phyloP scores from a whole-genome alignment of 2,888 invertebrate species.

The Lamproptera curius region DNA sequence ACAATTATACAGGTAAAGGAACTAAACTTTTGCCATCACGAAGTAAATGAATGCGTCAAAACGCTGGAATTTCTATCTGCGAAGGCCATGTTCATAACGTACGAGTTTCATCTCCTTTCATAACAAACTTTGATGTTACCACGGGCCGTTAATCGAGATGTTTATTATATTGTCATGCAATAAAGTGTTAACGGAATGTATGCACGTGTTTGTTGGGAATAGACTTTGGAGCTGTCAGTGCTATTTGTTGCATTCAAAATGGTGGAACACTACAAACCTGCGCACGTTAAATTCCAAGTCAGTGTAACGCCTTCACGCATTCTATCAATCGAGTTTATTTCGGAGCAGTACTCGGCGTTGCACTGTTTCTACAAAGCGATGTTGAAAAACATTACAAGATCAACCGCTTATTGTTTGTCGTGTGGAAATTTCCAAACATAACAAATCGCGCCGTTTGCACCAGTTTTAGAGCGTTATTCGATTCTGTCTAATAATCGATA shows the following conservation, averaged over 20 bases:
- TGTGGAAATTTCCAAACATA: conserved; percentile 63
- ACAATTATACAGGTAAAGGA: not conserved
- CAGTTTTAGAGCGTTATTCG: conserved; percentile 10
- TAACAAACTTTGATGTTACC: not conserved
- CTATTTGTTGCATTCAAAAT: not conserved
- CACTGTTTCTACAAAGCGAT: conserved; percentile 23
- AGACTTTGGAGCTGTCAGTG: not conserved
- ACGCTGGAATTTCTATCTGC: not conserved
- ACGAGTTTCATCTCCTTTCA: not conserved
- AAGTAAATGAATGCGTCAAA: not conserved
- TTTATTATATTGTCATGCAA: not conserved
- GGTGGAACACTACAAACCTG: not conserved
- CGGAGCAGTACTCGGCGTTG: conserved; percentile 8
- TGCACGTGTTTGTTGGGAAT: not conserved
- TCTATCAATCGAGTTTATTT: conserved; percentile 13
- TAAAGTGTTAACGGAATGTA: not conserved
- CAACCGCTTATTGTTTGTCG: conserved; percentile 53
- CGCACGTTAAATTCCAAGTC: conserved; percentile 2
- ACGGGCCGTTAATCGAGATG: not conserved
- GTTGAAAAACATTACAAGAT: conserved; percentile 43
- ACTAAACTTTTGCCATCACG: not conserved
- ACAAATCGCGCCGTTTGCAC: conserved; percentile 26
- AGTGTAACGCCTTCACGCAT: conserved; percentile 6
- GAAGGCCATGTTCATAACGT: not conserved
- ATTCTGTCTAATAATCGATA: no score